These are phyloP conservation scores for Characodon lateralis DNA, from an alignment of 2,797 vertebrate species.

Conservation along the genomic window DNA sequence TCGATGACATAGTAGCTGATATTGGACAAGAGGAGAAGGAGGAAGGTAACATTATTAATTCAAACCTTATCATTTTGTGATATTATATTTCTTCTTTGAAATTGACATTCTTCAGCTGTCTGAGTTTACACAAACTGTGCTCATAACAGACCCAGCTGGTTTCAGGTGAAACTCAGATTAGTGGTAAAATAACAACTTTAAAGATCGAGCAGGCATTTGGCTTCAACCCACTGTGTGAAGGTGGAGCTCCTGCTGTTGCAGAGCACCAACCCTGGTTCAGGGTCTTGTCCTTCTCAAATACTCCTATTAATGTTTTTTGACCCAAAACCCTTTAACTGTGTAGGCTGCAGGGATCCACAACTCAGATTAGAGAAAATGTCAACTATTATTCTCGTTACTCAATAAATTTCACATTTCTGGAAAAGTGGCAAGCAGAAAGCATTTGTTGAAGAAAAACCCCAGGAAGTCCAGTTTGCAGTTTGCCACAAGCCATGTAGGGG, in stretches of 20 bases:
- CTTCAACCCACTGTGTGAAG: constrained; percentile 14
- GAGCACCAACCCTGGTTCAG: constrained; percentile 1
- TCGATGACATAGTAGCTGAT: constrained; percentile 95
- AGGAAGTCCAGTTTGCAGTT: too few species aligned
- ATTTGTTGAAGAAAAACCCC: too few species aligned
- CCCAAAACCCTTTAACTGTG: neutral
- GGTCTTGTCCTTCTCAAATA: constrained; percentile 4
- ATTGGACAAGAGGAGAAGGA: constrained; percentile 91
- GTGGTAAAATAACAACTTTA: constrained; percentile 26
- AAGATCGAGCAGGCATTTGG: constrained; percentile 21
- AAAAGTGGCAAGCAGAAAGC: too few species aligned
- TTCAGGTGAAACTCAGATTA: constrained; percentile 11
- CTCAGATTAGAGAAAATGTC: too few species aligned
- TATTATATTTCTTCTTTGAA: constrained; percentile 17
- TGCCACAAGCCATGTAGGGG: too few species aligned
- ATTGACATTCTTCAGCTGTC: neutral
- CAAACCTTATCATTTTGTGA: constrained; percentile 27
- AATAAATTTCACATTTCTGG: too few species aligned
- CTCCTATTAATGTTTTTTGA: neutral
- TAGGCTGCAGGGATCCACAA: neutral
- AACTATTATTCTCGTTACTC: too few species aligned
- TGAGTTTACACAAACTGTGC: constrained; percentile 24
- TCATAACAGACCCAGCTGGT: constrained; percentile 32
- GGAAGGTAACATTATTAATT: constrained; percentile 81
- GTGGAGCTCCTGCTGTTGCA: neutral